Percentiles rank a stretch among this genome's conserved stretches.
phyloP scores from a whole-genome alignment of 2,888 invertebrate genomes.

The Achlya flavicornis region DNA sequence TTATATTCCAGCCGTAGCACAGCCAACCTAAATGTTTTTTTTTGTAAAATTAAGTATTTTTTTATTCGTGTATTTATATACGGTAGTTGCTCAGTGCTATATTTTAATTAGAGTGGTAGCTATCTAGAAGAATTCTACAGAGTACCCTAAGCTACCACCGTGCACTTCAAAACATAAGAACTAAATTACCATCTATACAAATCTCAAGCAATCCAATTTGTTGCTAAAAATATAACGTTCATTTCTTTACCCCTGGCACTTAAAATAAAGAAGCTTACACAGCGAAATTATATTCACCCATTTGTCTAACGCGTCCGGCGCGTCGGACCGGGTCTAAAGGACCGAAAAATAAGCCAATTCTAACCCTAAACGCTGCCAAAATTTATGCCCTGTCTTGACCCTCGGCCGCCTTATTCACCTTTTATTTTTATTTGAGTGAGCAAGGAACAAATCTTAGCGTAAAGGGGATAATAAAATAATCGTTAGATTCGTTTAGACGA shows the following conservation, averaged over 20 bases:
- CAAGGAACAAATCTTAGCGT: slow-evolving; percentile 84
- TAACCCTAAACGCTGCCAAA: slow-evolving; percentile 70
- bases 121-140: no score
- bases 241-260: slow-evolving; percentile 9
- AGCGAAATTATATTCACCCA: slow-evolving; percentile 27
- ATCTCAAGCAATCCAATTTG: slow-evolving; percentile 12
- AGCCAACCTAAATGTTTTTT: no score
- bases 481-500: slow-evolving; percentile 84
- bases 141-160: no score
- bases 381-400: slow-evolving; percentile 79
- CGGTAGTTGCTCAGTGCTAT: no score
- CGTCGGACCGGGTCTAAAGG: slow-evolving; percentile 60
- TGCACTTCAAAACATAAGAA: no score
- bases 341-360: slow-evolving; percentile 77
- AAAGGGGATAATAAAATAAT: slow-evolving; percentile 84
- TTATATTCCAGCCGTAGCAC: no score
- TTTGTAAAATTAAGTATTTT: no score
- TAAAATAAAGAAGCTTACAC: slow-evolving; percentile 18
- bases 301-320: slow-evolving; percentile 27
- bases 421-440: slow-evolving; percentile 84
- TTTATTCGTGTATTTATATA: no score
- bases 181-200: neutral
- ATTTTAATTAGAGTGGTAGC: no score
- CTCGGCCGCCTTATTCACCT: slow-evolving; percentile 65
- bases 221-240: slow-evolving; percentile 12